Base-by-base conservation (phyloP, 1,140 invertebrate genomes). In the Eciton burchellii region DNA sequence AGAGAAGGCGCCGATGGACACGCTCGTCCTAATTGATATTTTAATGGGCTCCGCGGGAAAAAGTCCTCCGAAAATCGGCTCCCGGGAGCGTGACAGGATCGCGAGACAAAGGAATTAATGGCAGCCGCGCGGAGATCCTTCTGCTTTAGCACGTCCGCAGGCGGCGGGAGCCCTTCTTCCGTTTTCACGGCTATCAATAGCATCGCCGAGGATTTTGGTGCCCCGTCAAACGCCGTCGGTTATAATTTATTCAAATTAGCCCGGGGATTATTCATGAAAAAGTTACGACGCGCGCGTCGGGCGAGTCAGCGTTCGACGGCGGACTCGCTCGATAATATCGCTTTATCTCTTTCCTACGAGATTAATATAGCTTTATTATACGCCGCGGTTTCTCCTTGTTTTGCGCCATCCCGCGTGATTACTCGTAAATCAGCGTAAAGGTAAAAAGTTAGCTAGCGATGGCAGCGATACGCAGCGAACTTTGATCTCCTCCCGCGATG, bases 41-140 rank as follows among this genome's bases (percentile, higher is more conserved):
- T 93, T 93, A 93, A 94, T 93, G 90, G 91, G 89, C 88, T 88
- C 41, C n/a, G 47, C 88, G 84, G 83, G 89, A 90, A 91, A 89
- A 89, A 79, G 76, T 82, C 81, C 85, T 89, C n/a, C 85, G 81
- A 84, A 89, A 90, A 89, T 90, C 85, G 87, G 77, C 81, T 76
- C 81, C 66, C 52, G 68, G 56, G 43, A 60, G 73, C 35, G 57
- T 56, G 76, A 81, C 76, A 54, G 87, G 76, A 81, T 77, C 82
- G 77, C 65, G 90, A 93, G 89, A 94, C 92, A 94, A 94, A 93
- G 90, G 92, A 93, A 92, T 93, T 93, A 93, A 94, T 93, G 91
- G 91, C 93, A 93, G 90, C 91, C 92, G 83, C 89, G 91, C 89
- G 91, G 89, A 92, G 85, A 88, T 85, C 70, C 52, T 79, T 81